Base-by-base conservation (phyloP, 2,888 invertebrate species). In the Thalpophila matura region DNA sequence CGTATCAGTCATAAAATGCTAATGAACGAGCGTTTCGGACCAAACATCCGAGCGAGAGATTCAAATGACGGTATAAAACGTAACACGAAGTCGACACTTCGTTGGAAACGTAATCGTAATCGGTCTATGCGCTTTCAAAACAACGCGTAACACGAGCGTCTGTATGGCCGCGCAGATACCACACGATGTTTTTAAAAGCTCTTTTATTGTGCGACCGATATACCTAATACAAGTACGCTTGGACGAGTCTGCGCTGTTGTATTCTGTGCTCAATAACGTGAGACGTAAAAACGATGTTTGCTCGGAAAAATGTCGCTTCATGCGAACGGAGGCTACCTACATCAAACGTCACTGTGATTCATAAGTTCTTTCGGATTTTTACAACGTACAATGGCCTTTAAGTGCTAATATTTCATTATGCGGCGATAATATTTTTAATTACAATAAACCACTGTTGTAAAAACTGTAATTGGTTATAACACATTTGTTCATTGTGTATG, bases 1-100 rank as follows among this genome's bases (percentile, higher is more conserved):
- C 92, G 93, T 95, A 95, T 95, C 91, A 92, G 87, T 95, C 95
- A 93, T 95, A 94, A 95, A 95, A 94, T 94, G 93, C 92, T 94
- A 95, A 95, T 95, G 94, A 94, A 94, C 90, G 91, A 88, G 86
- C 92, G 86, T 90, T 90, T 91, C 89, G 92, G 93, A 91, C 93
- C 93, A 95, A 95, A 95, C 94, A 95, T 94, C 94, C 93, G 94
- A 94, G 93, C 90, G 86, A 89, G 87, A 94, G 94, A 94, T 94
- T 95, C 95, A 89, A 94, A 92, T 95, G 95, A 92, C 94, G 90
- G 87, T 89, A 92, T 93, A 89, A 93, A 93, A 91, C 90, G 94
- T 92, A 94, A 95, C 92, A 89, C 87, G 95, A 95, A 91, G 94
- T 92, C 91, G 88, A 91, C 91, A 90, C 91, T 94, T 94, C 94